A percentile compares a stretch with the other conserved stretches of the same genome.
phyloP scores from a whole-genome alignment of 2,797 vertebrate genomes.

The Potorous gilbertii region DNA sequence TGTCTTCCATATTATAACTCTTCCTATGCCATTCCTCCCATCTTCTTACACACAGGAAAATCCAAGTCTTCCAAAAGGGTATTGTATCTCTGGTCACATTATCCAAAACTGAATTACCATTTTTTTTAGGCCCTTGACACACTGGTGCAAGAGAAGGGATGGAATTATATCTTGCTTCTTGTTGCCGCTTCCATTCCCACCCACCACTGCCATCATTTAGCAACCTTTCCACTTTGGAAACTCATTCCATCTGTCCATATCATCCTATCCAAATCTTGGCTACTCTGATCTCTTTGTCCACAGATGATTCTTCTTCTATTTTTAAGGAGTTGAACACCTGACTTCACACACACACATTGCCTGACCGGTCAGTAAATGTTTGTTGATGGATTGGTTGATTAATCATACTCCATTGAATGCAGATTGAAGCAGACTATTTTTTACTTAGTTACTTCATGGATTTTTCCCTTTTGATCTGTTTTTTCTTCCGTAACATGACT shows the following conservation, averaged over 20 bases:
- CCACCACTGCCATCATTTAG: neutral
- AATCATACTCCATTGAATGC: neutral
- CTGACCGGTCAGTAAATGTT: neutral
- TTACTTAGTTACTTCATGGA: neutral
- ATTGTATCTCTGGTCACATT: neutral
- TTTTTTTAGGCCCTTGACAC: neutral
- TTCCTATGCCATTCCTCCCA: neutral
- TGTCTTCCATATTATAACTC: neutral
- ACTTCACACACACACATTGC: neutral
- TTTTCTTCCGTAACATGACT: neutral
- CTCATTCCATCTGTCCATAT: neutral
- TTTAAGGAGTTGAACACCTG: neutral
- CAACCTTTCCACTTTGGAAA: neutral
- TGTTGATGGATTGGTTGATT: neutral
- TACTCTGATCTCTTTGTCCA: neutral
- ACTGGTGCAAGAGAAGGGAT: neutral
- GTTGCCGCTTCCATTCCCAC: neutral
- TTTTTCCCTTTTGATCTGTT: neutral
- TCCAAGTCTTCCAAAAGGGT: neutral
- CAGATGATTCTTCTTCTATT: neutral
- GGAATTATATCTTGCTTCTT: neutral
- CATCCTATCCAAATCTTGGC: neutral
- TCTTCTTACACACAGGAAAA: neutral
- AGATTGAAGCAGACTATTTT: neutral
- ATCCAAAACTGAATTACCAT: neutral